Evolutionary conservation across 2,113 vertebrate species (phyloP).

Genomic region (Sorex fumeus): DNA sequence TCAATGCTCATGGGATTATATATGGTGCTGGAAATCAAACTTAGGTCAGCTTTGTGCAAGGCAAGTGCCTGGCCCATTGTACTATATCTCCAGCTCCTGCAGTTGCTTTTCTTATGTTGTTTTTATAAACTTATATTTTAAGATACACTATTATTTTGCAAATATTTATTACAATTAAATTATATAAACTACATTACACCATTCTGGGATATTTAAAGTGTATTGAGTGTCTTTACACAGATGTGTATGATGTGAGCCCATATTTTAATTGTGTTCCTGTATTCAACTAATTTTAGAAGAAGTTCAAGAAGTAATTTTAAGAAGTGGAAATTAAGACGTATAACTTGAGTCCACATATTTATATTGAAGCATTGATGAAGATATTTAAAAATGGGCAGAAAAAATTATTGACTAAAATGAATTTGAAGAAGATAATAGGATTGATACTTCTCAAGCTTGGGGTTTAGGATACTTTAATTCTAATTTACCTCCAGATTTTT

Average conservation of each 20-base stretch:
- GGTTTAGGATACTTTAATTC: not conserved
- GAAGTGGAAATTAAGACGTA: not conserved
- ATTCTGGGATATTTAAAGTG: not conserved
- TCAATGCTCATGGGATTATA: too few relatives aligned
- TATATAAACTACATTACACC: not conserved
- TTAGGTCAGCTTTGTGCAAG: too few relatives aligned
- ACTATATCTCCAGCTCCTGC: not conserved
- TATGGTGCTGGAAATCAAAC: too few relatives aligned
- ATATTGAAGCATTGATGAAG: not conserved
- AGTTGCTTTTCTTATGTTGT: conserved; percentile 11
- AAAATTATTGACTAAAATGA: conserved; percentile 18
- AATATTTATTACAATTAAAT: not conserved
- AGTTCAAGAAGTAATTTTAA: conserved; percentile 32
- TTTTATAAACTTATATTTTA: conserved; percentile 20
- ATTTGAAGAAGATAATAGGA: not conserved
- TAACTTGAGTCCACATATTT: conserved; percentile 2
- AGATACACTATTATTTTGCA: conserved; percentile 21
- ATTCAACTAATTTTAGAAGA: not conserved
- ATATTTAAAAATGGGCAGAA: conserved; percentile 5
- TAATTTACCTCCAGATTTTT: not conserved
- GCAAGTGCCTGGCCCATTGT: too few relatives aligned
- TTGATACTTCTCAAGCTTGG: not conserved
- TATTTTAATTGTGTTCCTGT: conserved; percentile 2
- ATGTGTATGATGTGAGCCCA: not conserved
- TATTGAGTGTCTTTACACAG: not conserved